These are phyloP conservation scores for Lymantria dispar DNA, from an alignment of 2,888 invertebrate species.

Conservation along the genomic window DNA sequence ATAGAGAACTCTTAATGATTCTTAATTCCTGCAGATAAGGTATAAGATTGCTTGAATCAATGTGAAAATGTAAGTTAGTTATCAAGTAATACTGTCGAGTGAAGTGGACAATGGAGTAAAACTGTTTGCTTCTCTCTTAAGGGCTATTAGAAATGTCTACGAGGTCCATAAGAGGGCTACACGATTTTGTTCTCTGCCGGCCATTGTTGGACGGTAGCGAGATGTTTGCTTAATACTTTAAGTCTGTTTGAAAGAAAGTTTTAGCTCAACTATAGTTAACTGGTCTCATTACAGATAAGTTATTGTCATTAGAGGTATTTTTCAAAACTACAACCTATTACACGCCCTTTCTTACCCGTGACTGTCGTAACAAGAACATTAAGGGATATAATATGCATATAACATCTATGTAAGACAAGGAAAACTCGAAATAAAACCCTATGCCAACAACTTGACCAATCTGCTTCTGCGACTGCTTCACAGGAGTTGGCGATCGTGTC, in stretches of 20 bases:
- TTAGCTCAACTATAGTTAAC: not conserved
- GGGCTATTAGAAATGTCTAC: constrained; percentile 76
- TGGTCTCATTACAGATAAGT: not conserved
- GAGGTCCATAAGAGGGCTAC: constrained; percentile 49
- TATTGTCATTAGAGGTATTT: no score
- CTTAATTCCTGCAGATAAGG: constrained; percentile 16
- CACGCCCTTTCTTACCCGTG: no score
- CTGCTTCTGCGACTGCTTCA: no score
- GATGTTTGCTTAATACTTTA: constrained; percentile 32
- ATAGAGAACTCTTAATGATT: constrained; percentile 14
- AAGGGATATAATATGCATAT: no score
- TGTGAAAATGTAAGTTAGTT: constrained; percentile 35
- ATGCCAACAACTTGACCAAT: no score
- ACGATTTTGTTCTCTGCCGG: constrained; percentile 39
- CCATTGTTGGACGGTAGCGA: constrained; percentile 36
- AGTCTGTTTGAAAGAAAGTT: constrained; percentile 24
- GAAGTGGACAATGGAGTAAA: constrained; percentile 73
- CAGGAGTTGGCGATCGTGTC: no score
- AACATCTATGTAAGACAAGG: no score
- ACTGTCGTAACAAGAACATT: no score
- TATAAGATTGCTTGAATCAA: constrained; percentile 24
- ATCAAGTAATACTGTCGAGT: constrained; percentile 58
- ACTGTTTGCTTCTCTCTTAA: constrained; percentile 77
- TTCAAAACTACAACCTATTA: no score
- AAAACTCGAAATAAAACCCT: no score